Conservation (phyloP, 2,113 vertebrate genomes). For the Centrocercus urophasianus region DNA sequence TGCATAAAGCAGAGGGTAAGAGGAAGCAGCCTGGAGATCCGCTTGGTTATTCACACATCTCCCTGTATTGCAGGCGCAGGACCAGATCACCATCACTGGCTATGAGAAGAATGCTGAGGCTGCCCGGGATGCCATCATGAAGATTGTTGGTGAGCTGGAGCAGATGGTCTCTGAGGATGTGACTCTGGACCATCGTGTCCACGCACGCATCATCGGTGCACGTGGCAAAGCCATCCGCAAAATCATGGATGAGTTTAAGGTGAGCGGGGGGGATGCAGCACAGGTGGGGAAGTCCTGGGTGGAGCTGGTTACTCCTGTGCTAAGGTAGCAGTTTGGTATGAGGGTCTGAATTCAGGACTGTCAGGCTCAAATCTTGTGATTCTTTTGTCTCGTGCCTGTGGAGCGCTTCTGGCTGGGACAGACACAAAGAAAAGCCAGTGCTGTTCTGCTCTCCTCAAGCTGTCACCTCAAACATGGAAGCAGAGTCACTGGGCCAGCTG, state of each 20-base stretch:
- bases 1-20: neutral
- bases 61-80: slow-evolving; percentile 76
- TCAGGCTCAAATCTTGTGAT: neutral
- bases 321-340: neutral
- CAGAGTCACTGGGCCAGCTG: neutral
- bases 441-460: neutral
- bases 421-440: neutral
- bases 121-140: slow-evolving; percentile 93
- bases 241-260: slow-evolving; percentile 99
- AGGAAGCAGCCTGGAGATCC: neutral
- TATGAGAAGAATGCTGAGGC: slow-evolving; percentile 95
- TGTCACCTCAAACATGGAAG: neutral
- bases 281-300: neutral
- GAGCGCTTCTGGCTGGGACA: neutral
- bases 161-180: slow-evolving; percentile 97
- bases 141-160: slow-evolving; percentile 92
- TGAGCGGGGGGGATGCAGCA: neutral
- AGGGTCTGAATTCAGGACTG: neutral
- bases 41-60: neutral
- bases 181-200: slow-evolving; percentile 92
- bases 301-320: neutral
- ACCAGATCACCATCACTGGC: slow-evolving; percentile 96
- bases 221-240: slow-evolving; percentile 97
- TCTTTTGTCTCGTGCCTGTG: neutral
- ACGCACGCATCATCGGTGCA: slow-evolving; percentile 95